These are phyloP conservation scores for Cheilinus undulatus DNA, from an alignment of 2,113 vertebrate genomes.

Conservation along the genomic window DNA sequence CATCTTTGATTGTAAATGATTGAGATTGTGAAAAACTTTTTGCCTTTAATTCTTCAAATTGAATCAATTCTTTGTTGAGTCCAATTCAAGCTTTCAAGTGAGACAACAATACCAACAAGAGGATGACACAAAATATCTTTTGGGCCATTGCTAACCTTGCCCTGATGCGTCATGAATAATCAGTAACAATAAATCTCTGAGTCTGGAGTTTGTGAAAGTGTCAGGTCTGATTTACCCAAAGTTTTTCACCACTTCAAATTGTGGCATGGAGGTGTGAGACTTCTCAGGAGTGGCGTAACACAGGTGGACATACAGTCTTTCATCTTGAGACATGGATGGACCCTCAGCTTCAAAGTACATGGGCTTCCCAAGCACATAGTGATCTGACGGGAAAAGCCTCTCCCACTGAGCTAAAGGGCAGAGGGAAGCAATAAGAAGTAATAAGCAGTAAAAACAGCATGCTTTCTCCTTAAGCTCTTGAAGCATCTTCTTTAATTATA, in stretches of 20 bases:
- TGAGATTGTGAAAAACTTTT: no score
- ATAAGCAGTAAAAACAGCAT: no score
- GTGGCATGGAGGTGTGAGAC: conserved; percentile 56
- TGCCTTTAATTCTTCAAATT: no score
- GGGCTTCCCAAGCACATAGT: conserved; percentile 67
- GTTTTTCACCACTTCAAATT: conserved; percentile 73
- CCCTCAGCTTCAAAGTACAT: conserved; percentile 78
- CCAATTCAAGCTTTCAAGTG: no score
- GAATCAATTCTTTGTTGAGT: no score
- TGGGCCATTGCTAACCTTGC: no score
- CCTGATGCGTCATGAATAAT: no score
- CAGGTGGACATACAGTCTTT: conserved; percentile 73
- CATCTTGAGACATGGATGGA: conserved; percentile 16
- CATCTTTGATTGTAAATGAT: no score
- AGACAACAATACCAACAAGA: no score
- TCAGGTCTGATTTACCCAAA: conserved; percentile 71
- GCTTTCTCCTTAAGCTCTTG: background rate
- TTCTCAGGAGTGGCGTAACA: conserved; percentile 69
- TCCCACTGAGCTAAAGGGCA: conserved; percentile 73
- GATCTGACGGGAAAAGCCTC: conserved; percentile 44
- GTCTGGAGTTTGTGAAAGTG: background rate
- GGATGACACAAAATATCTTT: no score
- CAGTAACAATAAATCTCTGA: no score
- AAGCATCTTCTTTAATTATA: no score
- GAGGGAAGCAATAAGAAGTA: background rate